These are phyloP conservation scores for Drosophila colorata DNA, from an alignment of 2,888 invertebrate genomes.

Conservation along the genomic window DNA sequence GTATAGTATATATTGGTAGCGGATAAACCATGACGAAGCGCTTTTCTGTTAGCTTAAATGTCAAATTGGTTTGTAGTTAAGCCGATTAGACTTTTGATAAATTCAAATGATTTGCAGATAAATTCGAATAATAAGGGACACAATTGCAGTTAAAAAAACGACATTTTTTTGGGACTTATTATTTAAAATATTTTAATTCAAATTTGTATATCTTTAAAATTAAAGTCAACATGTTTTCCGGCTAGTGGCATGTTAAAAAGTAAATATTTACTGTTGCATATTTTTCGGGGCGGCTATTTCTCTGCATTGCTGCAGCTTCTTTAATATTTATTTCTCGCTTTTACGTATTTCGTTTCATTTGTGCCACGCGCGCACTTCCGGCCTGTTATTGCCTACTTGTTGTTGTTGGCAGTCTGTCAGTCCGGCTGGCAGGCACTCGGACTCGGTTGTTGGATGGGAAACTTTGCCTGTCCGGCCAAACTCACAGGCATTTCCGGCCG, in stretches of 20 bases:
- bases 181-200: background rate
- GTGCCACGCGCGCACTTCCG: slow-evolving; percentile 76
- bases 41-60: no score
- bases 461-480: slow-evolving; percentile 62
- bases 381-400: slow-evolving; percentile 64
- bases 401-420: slow-evolving; percentile 22
- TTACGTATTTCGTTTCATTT: slow-evolving; percentile 39
- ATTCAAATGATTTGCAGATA: no score
- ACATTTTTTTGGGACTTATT: background rate
- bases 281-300: slow-evolving; percentile 39
- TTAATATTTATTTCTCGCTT: slow-evolving; percentile 38
- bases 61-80: no score
- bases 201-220: background rate
- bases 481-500: slow-evolving; percentile 73
- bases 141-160: no score
- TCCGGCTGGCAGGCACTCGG: slow-evolving; percentile 28
- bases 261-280: slow-evolving; percentile 55
- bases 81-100: no score
- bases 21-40: no score
- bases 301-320: slow-evolving; percentile 46
- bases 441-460: slow-evolving; percentile 46
- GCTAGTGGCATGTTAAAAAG: slow-evolving; percentile 15
- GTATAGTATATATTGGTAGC: background rate
- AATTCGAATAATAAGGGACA: background rate
- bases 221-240: background rate